Percentiles rank a stretch among this genome's conserved stretches.
phyloP scores from a whole-genome alignment of 2,888 invertebrate genomes.

The Eupelmus urozonus region DNA sequence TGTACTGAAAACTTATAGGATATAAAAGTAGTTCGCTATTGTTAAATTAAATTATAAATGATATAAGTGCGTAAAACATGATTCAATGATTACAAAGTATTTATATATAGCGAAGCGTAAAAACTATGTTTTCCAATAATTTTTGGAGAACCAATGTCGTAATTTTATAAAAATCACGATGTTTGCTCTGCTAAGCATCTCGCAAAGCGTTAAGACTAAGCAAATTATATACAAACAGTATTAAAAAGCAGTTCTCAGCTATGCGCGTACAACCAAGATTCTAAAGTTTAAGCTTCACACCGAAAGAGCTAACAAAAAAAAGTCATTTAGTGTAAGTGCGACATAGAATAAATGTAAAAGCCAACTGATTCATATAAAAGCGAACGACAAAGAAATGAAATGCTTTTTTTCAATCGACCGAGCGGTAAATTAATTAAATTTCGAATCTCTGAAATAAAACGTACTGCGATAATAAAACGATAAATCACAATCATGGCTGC shows the following conservation, averaged over 20 bases:
- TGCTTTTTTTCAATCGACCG: not conserved
- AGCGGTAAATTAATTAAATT: not conserved
- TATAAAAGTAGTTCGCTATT: too few relatives aligned
- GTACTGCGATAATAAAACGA: not conserved
- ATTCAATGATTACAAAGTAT: slow-evolving; percentile 1
- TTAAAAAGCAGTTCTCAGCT: slow-evolving; percentile 62
- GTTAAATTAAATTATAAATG: too few relatives aligned
- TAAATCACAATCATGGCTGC: not conserved
- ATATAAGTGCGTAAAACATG: not conserved
- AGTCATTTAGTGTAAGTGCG: slow-evolving; percentile 5
- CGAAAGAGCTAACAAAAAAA: slow-evolving; percentile 14
- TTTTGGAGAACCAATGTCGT: too few relatives aligned
- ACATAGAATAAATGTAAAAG: slow-evolving; percentile 22
- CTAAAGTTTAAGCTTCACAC: slow-evolving; percentile 53
- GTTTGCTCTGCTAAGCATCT: not conserved
- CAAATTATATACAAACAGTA: slow-evolving; percentile 32
- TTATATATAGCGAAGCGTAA: slow-evolving; percentile 58
- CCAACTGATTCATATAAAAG: slow-evolving; percentile 10
- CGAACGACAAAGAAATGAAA: slow-evolving; percentile 4
- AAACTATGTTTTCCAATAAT: too few relatives aligned
- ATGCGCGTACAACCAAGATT: slow-evolving; percentile 62
- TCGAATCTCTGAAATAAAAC: not conserved
- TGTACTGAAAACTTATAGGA: too few relatives aligned
- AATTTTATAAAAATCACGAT: slow-evolving; percentile 49
- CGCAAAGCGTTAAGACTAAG: slow-evolving; percentile 6